These are phyloP conservation scores for Tipula vernalis DNA, from an alignment of 2,888 invertebrate genomes.

Conservation along the genomic window DNA sequence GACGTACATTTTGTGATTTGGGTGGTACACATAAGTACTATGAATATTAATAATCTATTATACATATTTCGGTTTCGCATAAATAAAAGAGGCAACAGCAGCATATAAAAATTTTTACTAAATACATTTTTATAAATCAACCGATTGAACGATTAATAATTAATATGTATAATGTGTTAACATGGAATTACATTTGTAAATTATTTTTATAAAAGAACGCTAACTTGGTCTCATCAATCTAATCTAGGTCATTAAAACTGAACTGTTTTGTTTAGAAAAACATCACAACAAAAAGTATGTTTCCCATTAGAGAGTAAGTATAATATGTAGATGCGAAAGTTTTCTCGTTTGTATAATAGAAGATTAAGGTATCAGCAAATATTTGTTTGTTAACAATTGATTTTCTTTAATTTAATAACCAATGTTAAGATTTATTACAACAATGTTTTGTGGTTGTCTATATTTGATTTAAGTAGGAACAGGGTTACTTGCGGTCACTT, in stretches of 20 bases:
- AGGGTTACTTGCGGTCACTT: neutral
- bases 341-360: neutral
- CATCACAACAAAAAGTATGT: neutral
- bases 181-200: neutral
- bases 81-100: neutral
- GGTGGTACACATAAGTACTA: neutral
- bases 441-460: neutral
- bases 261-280: neutral
- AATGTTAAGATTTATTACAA: neutral
- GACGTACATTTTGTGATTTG: neutral
- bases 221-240: no score
- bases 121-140: neutral
- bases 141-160: neutral
- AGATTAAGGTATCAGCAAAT: neutral
- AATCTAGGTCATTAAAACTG: neutral
- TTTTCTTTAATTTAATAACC: neutral
- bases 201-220: neutral
- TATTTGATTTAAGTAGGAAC: neutral
- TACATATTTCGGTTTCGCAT: neutral
- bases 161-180: neutral
- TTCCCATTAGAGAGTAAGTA: neutral
- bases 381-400: neutral
- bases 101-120: neutral
- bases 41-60: neutral
- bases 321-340: neutral